These are phyloP conservation scores for Triplophysa rosa DNA, from an alignment of 2,113 vertebrate species.

Conservation along the genomic window DNA sequence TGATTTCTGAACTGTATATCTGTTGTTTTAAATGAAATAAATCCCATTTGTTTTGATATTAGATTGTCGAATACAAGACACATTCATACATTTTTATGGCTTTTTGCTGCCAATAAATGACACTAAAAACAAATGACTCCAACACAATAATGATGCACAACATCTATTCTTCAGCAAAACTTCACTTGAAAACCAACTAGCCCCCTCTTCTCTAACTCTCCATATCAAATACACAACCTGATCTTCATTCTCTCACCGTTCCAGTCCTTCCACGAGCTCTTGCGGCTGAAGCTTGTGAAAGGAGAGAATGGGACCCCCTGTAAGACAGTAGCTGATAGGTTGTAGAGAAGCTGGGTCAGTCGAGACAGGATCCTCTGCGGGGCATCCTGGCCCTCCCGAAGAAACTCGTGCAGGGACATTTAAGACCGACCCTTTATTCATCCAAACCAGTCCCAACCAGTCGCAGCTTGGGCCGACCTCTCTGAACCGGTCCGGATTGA, in stretches of 20 bases:
- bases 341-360: slow-evolving; percentile 73
- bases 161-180: slow-evolving; percentile 4
- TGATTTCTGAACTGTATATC: no score
- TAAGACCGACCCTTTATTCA: background rate
- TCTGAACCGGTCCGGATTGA: background rate
- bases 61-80: no score
- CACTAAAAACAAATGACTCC: no score
- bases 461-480: background rate
- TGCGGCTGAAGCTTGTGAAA: slow-evolving; percentile 65
- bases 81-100: no score
- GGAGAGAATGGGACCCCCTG: slow-evolving; percentile 54
- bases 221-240: background rate
- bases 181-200: background rate
- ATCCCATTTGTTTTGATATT: no score
- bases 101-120: no score
- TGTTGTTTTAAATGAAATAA: no score
- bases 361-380: slow-evolving; percentile 69
- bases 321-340: slow-evolving; percentile 71
- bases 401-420: slow-evolving; percentile 77
- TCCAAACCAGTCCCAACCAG: background rate
- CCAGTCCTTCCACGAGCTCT: slow-evolving; percentile 70
- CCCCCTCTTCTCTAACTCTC: background rate
- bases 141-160: background rate
- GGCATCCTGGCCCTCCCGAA: slow-evolving; percentile 73
- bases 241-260: slow-evolving; percentile 66